These are phyloP conservation scores for Dolichotis patagonum DNA, from an alignment of 2,113 vertebrate genomes.

Conservation along the genomic window DNA sequence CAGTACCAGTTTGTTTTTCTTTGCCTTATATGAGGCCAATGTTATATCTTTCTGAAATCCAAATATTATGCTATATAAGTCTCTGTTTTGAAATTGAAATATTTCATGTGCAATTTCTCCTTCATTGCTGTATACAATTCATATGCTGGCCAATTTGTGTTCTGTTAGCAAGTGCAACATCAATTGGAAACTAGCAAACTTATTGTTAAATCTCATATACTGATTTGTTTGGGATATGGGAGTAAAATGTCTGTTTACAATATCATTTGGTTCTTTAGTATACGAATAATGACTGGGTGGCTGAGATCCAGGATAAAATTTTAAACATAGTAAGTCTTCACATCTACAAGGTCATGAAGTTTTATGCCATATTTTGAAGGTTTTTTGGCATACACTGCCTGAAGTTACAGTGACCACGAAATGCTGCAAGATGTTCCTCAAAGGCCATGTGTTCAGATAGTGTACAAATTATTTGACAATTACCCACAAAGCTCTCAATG, in stretches of 20 bases:
- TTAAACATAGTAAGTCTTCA: neutral
- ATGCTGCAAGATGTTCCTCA: neutral
- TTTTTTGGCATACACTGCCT: neutral
- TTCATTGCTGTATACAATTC: neutral
- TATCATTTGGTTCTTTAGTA: neutral
- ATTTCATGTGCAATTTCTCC: neutral
- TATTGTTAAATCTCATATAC: neutral
- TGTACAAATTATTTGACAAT: neutral
- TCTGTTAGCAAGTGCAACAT: neutral
- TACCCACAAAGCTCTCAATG: neutral
- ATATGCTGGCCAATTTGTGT: neutral
- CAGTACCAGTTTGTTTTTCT: neutral
- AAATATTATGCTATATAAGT: neutral
- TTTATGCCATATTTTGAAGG: neutral
- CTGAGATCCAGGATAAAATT: neutral
- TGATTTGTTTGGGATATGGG: neutral
- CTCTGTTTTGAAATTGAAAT: neutral
- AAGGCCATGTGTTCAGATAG: neutral
- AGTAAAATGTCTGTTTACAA: neutral
- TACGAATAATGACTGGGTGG: neutral
- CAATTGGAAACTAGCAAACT: neutral
- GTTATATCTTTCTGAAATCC: neutral
- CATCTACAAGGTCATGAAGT: neutral
- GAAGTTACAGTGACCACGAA: neutral
- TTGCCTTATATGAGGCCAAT: neutral